Percentiles rank a stretch among this genome's conserved stretches.
Evolutionary conservation across 1,140 invertebrate species (phyloP).

Genomic region (Pemphigus obesinymphae): DNA sequence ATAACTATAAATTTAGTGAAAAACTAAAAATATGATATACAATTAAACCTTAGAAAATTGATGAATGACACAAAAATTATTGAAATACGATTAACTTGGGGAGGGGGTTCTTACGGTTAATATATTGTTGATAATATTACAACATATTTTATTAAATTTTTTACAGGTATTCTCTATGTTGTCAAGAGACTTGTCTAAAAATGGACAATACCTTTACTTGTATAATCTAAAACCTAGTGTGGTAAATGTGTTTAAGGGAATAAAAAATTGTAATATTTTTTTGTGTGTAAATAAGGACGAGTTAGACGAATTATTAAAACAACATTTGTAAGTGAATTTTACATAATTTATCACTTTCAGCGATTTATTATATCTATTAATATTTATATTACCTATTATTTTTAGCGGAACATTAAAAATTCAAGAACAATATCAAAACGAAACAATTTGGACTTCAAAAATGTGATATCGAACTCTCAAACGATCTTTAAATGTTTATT

Average conservation of each 20-base stretch:
- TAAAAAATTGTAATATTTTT: conserved; percentile 66
- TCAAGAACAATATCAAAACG: conserved; percentile 1
- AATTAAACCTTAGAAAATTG: no score
- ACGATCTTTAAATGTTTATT: background rate
- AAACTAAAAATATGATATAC: no score
- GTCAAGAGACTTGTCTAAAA: conserved; percentile 65
- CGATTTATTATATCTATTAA: background rate
- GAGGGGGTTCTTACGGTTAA: no score
- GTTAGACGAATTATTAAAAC: conserved; percentile 57
- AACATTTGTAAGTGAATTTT: background rate
- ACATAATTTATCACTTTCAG: background rate
- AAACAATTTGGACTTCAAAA: background rate
- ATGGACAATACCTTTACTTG: conserved; percentile 70
- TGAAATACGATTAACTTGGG: no score
- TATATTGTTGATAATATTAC: background rate
- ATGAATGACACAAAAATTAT: no score
- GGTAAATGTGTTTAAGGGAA: conserved; percentile 69
- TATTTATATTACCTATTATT: background rate
- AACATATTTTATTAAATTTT: background rate
- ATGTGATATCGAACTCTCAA: background rate
- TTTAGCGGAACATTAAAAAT: background rate
- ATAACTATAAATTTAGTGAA: no score
- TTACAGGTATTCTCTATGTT: conserved; percentile 47
- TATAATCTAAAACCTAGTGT: conserved; percentile 76
- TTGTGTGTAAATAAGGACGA: conserved; percentile 70